A percentile compares a stretch with the other conserved stretches of the same genome.
These are phyloP conservation scores for Bucorvus abyssinicus DNA, from an alignment of 2,797 vertebrate species.

Conservation along the genomic window DNA sequence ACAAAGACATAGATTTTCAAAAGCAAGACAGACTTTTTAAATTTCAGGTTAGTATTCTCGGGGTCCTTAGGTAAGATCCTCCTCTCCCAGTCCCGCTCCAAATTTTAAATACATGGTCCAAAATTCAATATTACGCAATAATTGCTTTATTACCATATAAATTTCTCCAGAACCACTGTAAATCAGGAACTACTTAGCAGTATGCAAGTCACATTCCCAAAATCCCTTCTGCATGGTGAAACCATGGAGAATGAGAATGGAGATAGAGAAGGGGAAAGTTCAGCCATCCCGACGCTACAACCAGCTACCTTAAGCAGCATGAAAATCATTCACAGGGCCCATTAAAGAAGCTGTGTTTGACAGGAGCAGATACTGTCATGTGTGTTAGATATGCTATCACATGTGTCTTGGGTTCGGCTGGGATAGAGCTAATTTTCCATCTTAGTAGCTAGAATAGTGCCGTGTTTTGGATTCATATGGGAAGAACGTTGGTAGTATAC, in stretches of 20 bases:
- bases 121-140: background rate
- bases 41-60: background rate
- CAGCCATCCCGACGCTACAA: background rate
- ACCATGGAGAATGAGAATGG: background rate
- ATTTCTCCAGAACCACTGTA: background rate
- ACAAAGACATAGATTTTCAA: background rate
- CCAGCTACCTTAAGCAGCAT: background rate
- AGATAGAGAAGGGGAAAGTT: background rate
- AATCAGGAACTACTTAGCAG: background rate
- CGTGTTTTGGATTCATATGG: too few species aligned
- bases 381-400: background rate
- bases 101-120: background rate
- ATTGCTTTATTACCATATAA: background rate
- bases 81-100: background rate
- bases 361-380: background rate
- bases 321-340: background rate
- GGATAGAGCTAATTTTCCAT: too few species aligned
- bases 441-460: too few species aligned
- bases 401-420: too few species aligned
- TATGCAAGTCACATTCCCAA: background rate
- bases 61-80: background rate
- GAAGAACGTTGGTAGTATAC: too few species aligned
- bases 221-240: background rate
- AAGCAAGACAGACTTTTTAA: background rate
- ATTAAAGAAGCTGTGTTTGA: background rate